Evolutionary conservation across 2,888 invertebrate species (phyloP), one percentile per base, ranked within the genome.

Genomic region (Stomorhina lunata): DNA sequence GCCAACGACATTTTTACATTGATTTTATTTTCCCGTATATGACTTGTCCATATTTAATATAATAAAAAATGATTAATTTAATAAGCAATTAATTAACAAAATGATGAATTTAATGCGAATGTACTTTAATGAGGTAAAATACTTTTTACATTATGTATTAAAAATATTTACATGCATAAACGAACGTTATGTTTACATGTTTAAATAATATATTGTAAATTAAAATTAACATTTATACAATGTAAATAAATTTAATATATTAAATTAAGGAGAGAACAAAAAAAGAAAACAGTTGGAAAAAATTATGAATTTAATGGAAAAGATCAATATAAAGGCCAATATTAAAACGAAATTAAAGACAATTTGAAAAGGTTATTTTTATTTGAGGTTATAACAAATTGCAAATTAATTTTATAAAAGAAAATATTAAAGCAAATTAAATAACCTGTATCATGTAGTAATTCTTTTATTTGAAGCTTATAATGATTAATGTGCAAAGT

Each of bases 51-150:
- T 37, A 37, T 59, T 10, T 27, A 17, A 27, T 55, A 53, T 29
- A 55, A n/a, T n/a, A n/a, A n/a, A n/a, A n/a, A 57, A 32, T 34
- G 65, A 75, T 66, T 66, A 55, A 48, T 57, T 72, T 37, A 50
- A 75, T 55, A 34, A 32, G 55, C 66, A 34, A 75, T 25, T 22
- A 45, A 65, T 66, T 66, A 65, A 75, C 75, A 75, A 66, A 57
- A 22, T 66, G 45, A 65, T 27, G 43, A 43, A 63, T 73, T 63
- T 57, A 25, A 61, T 63, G 22, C 40, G 27, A 40, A 29, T 3
- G 55, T 32, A 40, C n/a, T n/a, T 55, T 65, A 75, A 75, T 65
- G 65, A 55, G 65, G n/a, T 10, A 4, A 34, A 25, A 15, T 37
- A 12, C 12, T 5, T 45, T 4, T 9, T 34, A n/a, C n/a, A 40